Percentiles rank a stretch among this genome's conserved stretches.
phyloP scores from a whole-genome alignment of 2,888 invertebrate species.

The Phyto melanocephala region DNA sequence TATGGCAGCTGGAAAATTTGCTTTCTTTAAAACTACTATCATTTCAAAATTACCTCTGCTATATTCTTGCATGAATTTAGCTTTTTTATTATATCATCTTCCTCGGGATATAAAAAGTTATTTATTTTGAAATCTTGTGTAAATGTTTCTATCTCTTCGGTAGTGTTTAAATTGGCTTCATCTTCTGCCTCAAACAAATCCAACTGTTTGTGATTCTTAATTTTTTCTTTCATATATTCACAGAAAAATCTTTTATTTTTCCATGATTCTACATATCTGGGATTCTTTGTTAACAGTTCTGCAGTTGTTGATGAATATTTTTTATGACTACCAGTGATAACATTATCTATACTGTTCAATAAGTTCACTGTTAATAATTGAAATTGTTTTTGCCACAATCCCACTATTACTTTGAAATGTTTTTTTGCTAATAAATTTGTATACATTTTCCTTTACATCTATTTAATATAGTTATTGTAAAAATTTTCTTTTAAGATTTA shows the following conservation, averaged over 20 bases:
- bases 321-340: neutral
- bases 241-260: neutral
- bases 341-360: slow-evolving; percentile 47
- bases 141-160: neutral
- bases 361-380: slow-evolving; percentile 59
- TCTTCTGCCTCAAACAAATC: neutral
- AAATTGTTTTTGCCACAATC: slow-evolving; percentile 65
- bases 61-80: slow-evolving; percentile 43
- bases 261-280: neutral
- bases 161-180: neutral
- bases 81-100: slow-evolving; percentile 50
- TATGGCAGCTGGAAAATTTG: too few species aligned
- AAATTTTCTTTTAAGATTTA: slow-evolving; percentile 13
- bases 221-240: neutral
- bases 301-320: neutral
- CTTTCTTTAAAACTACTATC: too few species aligned
- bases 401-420: slow-evolving; percentile 67
- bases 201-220: neutral
- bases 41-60: slow-evolving; percentile 39
- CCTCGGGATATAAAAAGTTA: slow-evolving; percentile 45
- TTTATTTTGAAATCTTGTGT: slow-evolving; percentile 44
- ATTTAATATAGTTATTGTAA: slow-evolving; percentile 17
- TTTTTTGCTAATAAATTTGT: slow-evolving; percentile 64
- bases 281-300: neutral
- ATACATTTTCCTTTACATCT: slow-evolving; percentile 66